Conservation (phyloP, 2,113 vertebrate species). For the Peromyscus californicus region DNA sequence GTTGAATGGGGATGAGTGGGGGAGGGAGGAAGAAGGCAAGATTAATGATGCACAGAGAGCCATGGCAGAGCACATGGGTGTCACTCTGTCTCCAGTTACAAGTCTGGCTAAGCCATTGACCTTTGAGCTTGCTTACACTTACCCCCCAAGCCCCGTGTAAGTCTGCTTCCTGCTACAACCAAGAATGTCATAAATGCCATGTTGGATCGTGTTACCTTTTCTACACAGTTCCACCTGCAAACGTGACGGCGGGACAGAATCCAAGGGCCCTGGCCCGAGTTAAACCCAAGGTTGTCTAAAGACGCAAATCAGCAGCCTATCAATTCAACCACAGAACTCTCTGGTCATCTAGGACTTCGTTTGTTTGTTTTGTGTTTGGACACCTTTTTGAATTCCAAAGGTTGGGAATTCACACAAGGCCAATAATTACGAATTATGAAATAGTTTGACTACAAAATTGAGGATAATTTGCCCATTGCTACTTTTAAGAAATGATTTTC, state of each 20-base stretch:
- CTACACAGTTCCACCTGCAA: neutral
- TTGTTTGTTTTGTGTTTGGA: neutral
- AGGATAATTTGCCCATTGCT: neutral
- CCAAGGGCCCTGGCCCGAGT: neutral
- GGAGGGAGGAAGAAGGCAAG: neutral
- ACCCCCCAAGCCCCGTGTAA: neutral
- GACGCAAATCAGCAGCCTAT: neutral
- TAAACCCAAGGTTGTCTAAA: neutral
- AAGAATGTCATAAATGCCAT: conserved; percentile 42
- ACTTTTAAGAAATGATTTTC: neutral
- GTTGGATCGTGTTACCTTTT: conserved; percentile 22
- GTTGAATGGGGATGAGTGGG: rapidly evolving
- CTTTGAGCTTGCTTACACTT: conserved; percentile 32
- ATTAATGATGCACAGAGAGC: neutral
- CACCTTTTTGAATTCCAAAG: conserved; percentile 31
- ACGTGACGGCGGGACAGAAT: neutral
- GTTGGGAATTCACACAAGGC: neutral
- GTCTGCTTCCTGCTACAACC: conserved; percentile 25
- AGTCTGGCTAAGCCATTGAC: neutral
- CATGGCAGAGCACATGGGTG: neutral
- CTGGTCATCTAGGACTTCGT: neutral
- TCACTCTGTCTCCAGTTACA: neutral
- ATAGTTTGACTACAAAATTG: neutral
- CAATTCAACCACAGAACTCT: conserved; percentile 24
- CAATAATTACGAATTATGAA: conserved; percentile 24